Evolutionary conservation across 2,797 vertebrate genomes (phyloP).

Genomic region (Melanotaenia trifasciata): DNA sequence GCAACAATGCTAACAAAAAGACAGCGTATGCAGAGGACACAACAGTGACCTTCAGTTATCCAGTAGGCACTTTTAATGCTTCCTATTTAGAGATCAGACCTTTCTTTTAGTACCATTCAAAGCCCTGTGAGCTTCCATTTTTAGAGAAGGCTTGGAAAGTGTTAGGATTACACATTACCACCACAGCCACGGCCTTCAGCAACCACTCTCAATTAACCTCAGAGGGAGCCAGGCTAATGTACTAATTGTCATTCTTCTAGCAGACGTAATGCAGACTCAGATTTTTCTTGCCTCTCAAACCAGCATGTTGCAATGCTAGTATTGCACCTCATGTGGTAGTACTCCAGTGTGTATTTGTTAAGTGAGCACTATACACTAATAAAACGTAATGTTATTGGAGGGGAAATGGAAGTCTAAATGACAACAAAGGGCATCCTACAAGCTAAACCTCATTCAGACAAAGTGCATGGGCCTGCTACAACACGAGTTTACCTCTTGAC

Average conservation of each 20-base stretch:
- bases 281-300: constrained; percentile 49
- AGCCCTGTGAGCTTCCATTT: constrained; percentile 23
- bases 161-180: constrained; percentile 37
- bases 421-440: constrained; percentile 45
- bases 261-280: constrained; percentile 53
- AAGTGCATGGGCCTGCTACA: constrained; percentile 25
- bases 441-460: constrained; percentile 38
- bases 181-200: constrained; percentile 31
- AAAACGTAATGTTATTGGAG: constrained; percentile 54
- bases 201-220: constrained; percentile 67
- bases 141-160: constrained; percentile 35
- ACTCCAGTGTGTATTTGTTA: constrained; percentile 48
- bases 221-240: constrained; percentile 55
- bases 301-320: constrained; percentile 44
- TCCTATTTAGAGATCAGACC: constrained; percentile 52
- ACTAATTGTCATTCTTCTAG: constrained; percentile 62
- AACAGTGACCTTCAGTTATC: constrained; percentile 79
- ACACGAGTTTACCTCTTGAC: constrained; percentile 65
- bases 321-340: constrained; percentile 62
- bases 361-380: constrained; percentile 44
- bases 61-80: constrained; percentile 59
- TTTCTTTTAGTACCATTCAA: constrained; percentile 27
- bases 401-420: constrained; percentile 47
- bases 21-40: constrained; percentile 52
- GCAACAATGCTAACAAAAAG: constrained; percentile 52